Evolutionary conservation across 2,888 invertebrate species (phyloP).

Genomic region (Drosophila anomelani): DNA sequence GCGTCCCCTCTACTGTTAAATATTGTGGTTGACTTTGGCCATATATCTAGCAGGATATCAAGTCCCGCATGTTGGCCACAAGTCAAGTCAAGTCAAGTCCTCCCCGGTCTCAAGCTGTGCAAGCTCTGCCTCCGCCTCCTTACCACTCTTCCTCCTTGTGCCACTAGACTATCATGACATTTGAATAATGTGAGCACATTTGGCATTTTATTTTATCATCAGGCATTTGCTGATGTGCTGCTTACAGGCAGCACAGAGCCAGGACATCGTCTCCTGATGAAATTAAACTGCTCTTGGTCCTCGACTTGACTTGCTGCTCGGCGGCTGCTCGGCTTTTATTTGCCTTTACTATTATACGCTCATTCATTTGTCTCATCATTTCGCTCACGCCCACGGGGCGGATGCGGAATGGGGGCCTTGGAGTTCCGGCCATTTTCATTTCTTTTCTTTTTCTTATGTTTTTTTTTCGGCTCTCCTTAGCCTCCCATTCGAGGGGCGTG

Average conservation of each 20-base stretch:
- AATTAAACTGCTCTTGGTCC: conserved; percentile 66
- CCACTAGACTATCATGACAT: conserved; percentile 70
- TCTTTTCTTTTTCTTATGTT: not conserved
- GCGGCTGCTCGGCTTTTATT: conserved; percentile 58
- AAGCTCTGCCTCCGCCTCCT: conserved; percentile 6
- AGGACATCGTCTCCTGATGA: conserved; percentile 55
- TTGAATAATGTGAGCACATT: conserved; percentile 78
- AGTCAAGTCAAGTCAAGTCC: conserved; percentile 32
- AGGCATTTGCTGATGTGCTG: conserved; percentile 68
- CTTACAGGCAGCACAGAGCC: conserved; percentile 29
- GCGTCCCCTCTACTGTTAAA: not conserved
- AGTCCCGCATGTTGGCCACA: conserved; percentile 34
- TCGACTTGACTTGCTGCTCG: conserved; percentile 49
- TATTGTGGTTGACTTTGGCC: conserved; percentile 33
- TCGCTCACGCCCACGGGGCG: conserved; percentile 36
- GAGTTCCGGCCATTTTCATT: conserved; percentile 15
- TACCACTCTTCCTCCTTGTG: conserved; percentile 8
- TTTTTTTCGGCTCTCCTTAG: conserved; percentile 1
- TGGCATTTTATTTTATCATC: conserved; percentile 79
- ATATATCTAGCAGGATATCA: conserved; percentile 37
- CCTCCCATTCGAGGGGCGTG: conserved; percentile 28
- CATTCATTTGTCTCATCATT: conserved; percentile 59
- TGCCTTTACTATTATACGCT: conserved; percentile 61
- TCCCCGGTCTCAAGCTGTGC: conserved; percentile 44
- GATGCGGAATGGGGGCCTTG: conserved; percentile 16